Evolutionary conservation across 2,113 vertebrate genomes (phyloP), one percentile per base, ranked within the genome.

Genomic region (Chaetorhynchus papuensis): DNA sequence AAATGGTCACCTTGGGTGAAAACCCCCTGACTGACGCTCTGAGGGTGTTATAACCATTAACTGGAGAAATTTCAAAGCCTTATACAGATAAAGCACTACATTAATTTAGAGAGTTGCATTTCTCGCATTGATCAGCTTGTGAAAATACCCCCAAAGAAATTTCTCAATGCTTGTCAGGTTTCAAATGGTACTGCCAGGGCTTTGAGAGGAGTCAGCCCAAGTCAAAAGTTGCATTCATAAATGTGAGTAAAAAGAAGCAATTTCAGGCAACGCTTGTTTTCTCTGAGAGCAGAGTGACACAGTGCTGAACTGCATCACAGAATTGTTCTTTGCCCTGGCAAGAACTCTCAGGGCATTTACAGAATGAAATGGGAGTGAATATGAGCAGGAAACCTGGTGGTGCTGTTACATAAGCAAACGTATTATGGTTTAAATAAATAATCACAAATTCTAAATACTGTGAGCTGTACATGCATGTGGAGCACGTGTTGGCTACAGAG

Each of bases 181-280:
- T 53, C 42, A 49, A 83, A 65, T n/a, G 52, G 17, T 31, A 20
- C 50, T 78, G 74, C 53, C 60, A 87, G 31, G 54, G 54, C 64
- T 91, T 74, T 76, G 68, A 68, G 64, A 68, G 72, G 64, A 90
- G 74, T 68, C 72, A 83, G 53, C 68, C 30, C 52, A 9, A 91
- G 39, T 23, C 72, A 65, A 77, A 64, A 49, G 33, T 33, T 47
- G 49, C 85, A 42, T 65, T 87, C 59, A 56, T 30, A 87, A 92
- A 60, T 19, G 39, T 3, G 61, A 37, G 26, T 10, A 57, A 71
- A 83, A 86, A 77, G 30, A 56, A 53, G 56, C 47, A 24, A 71
- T 89, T 89, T 57, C 42, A 49, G 71, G 57, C 52, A 76, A 53
- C 13, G 2, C 26, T 28, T 3, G 15, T 15, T 30, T 49, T 81